These are phyloP conservation scores for Sus cebifrons DNA, from an alignment of 2,797 vertebrate species.

Conservation along the genomic window DNA sequence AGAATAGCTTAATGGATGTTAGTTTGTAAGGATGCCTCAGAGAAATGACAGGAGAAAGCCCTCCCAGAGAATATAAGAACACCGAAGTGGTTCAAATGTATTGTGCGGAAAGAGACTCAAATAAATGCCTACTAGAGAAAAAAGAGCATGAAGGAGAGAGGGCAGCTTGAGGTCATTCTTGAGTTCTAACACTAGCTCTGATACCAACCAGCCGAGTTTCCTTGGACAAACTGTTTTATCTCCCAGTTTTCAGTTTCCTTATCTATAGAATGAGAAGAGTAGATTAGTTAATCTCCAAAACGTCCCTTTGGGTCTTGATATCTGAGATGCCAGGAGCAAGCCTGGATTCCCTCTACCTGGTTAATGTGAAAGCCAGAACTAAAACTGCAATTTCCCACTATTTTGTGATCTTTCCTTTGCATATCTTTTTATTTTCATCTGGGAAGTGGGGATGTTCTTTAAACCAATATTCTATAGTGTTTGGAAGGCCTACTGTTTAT, in stretches of 20 bases:
- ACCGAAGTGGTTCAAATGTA: neutral
- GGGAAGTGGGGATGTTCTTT: constrained; percentile 12
- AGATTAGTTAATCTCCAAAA: neutral
- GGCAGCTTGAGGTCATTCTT: neutral
- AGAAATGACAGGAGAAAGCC: constrained; percentile 9
- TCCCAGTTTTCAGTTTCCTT: neutral
- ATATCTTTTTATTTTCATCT: constrained; percentile 38
- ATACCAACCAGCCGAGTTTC: neutral
- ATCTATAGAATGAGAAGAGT: neutral
- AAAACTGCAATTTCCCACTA: neutral
- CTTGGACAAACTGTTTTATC: neutral
- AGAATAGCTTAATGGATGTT: constrained; percentile 58
- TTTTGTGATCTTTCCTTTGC: neutral
- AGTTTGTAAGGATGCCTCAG: constrained; percentile 48
- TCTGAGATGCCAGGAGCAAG: neutral
- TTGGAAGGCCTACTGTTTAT: neutral
- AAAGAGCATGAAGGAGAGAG: neutral
- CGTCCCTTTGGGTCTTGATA: neutral
- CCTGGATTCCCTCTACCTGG: neutral
- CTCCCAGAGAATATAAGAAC: constrained; percentile 26
- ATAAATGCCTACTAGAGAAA: neutral
- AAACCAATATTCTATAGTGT: neutral
- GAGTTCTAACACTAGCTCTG: neutral
- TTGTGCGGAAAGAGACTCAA: constrained; percentile 14
- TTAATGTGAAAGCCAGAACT: neutral